Base-by-base conservation (phyloP, 2,113 vertebrate genomes). In the Suricata suricatta region DNA sequence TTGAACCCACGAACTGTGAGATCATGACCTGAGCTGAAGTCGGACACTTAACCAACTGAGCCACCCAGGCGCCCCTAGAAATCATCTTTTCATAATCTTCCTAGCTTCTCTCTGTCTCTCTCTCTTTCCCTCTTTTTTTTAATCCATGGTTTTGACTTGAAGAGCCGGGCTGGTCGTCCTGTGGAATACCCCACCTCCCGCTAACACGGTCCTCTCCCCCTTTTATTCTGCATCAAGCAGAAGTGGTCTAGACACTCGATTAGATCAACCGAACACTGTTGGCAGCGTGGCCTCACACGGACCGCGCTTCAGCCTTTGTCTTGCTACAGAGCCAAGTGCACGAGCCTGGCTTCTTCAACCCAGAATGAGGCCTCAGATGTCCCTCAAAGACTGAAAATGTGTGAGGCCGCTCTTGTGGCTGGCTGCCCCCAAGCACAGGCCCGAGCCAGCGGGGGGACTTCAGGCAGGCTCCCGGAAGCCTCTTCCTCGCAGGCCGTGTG, bases 251-350 rank as follows among this genome's bases (percentile, higher is more conserved):
- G 13, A 50, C 52, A n/a, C 11, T 57, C 7, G 1, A 5, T 41
- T 2, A 15, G 33, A 25, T 47, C 14, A 0, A 7, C 5, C 38
- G 7, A 41, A 5, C 21, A 0, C 35, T 29, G 23, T 25, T 5
- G 64, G 29, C 16, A 0, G 0, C 2, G 13, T 23, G 10, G 44
- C 23, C 16, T n/a, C 0, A 0, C 0, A 23, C 2, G 15, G 69
- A 35, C 74, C 35, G 0, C 0, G 25, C 44, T 44, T 16, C 7
- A 64, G 41, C 33, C 79, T 88, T 52, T 7, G 5, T 17, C 0
- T 27, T 3, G 4, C 68, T 17, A 47, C 44, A 23, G 13, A 21
- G 52, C 72, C 54, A 29, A 29, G 38, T 11, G 17, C 66, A 33
- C 38, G 5, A 1, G 35, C 7, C 81, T 33, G 60, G n/a, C 54